phyloP scores from a whole-genome alignment of 2,113 vertebrate genomes.

The Pygoscelis adeliae region DNA sequence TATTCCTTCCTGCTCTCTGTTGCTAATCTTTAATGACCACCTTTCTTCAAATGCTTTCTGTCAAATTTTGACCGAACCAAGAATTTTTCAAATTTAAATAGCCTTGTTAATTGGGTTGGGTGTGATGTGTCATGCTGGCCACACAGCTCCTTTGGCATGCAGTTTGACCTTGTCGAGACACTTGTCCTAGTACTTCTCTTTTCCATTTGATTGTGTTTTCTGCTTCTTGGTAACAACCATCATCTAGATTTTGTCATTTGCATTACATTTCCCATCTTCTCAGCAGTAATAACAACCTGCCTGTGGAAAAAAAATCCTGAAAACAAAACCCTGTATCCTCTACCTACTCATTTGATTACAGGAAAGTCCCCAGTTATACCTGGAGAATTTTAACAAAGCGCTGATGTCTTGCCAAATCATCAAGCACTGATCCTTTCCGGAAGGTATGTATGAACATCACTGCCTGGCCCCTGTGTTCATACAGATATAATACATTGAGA shows the following conservation, averaged over 20 bases:
- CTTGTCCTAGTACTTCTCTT: not conserved
- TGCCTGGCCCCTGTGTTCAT: not conserved
- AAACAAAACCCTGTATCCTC: not conserved
- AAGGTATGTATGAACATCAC: not conserved
- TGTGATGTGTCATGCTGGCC: not conserved
- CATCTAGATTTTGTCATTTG: conserved; percentile 8
- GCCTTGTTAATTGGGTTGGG: not conserved
- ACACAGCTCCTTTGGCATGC: not conserved
- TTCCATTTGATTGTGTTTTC: not conserved
- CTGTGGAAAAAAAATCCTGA: not conserved
- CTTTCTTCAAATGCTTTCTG: not conserved
- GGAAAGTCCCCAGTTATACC: not conserved
- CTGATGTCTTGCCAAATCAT: not conserved
- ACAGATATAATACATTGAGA: not conserved
- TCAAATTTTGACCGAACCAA: not conserved
- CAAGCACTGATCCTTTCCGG: not conserved
- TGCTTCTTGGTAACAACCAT: not conserved
- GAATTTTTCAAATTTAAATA: not conserved
- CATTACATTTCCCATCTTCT: not conserved
- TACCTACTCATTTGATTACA: not conserved
- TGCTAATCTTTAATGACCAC: not conserved
- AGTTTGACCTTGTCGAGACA: not conserved
- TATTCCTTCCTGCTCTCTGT: not conserved
- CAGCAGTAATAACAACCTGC: not conserved
- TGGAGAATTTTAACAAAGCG: not conserved